Base-by-base conservation (phyloP, 2,888 invertebrate genomes). In the Anodontia alba region DNA sequence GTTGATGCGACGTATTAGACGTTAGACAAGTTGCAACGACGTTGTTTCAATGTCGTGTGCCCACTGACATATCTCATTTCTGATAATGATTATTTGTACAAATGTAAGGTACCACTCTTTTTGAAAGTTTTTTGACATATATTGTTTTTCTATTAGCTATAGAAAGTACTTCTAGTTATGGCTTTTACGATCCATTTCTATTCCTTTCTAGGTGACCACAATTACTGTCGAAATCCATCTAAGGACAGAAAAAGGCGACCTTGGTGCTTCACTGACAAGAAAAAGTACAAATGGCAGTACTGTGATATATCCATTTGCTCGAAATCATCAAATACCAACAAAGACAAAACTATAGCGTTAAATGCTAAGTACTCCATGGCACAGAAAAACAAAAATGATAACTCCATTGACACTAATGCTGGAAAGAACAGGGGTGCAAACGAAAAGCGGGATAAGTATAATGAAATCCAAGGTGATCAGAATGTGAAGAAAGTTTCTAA, bases 141-240 rank as follows among this genome's bases (percentile, higher is more conserved):
- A n/a, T n/a, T n/a, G n/a, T n/a, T n/a, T n/a, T n/a, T n/a, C n/a
- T n/a, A n/a, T n/a, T n/a, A n/a, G n/a, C n/a, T n/a, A n/a, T n/a
- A n/a, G n/a, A n/a, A n/a, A n/a, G n/a, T n/a, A n/a, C n/a, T n/a
- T n/a, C n/a, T n/a, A n/a, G n/a, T n/a, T n/a, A n/a, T n/a, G n/a
- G n/a, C n/a, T n/a, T n/a, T n/a, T n/a, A n/a, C n/a, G n/a, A n/a
- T n/a, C n/a, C n/a, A n/a, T n/a, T n/a, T n/a, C n/a, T n/a, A 8
- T 54, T 51, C n/a, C 33, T 23, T 76, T 76, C 17, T 72, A 85
- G 92, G 92, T 7, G 87, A 93, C 10, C 96, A 96, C 87, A 96
- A 96, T 90, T 95, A 94, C 89, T 96, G 96, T 87, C 94, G 96
- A 73, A 96, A 96, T 91, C 95, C 95, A 0, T 89, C 91, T n/a